A percentile compares a stretch with the other conserved stretches of the same genome.
Evolutionary conservation across 2,888 invertebrate genomes (phyloP).

Genomic region (Acrobasis consociella): DNA sequence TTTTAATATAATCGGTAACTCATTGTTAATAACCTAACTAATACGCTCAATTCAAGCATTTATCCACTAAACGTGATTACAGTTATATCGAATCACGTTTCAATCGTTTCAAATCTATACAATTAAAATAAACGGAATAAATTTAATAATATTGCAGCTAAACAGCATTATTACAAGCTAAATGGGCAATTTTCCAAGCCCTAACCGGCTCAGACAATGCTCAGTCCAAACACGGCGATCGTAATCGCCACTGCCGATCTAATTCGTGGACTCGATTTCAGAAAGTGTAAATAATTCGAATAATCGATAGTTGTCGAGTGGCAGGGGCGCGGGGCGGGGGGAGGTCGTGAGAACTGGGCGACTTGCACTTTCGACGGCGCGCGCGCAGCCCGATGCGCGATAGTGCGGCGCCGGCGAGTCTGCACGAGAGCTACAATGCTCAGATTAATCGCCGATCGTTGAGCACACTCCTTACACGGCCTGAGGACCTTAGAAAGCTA

Average conservation of each 20-base stretch:
- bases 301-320: slow-evolving; percentile 58
- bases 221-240: slow-evolving; percentile 44
- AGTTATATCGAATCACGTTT: slow-evolving; percentile 6
- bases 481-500: slow-evolving; percentile 44
- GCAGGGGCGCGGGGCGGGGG: slow-evolving; percentile 39
- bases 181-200: slow-evolving; percentile 27
- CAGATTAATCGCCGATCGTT: slow-evolving; percentile 57
- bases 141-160: slow-evolving; percentile 30
- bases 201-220: slow-evolving; percentile 30
- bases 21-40: no score
- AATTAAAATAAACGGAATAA: slow-evolving; percentile 28
- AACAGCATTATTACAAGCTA: slow-evolving; percentile 15
- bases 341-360: slow-evolving; percentile 74
- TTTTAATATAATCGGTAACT: no score
- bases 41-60: background rate
- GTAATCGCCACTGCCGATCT: slow-evolving; percentile 47
- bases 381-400: slow-evolving; percentile 58
- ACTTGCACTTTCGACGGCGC: slow-evolving; percentile 79
- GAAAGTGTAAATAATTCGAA: slow-evolving; percentile 70
- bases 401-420: slow-evolving; percentile 64
- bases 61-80: slow-evolving; percentile 20
- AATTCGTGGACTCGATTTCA: slow-evolving; percentile 51
- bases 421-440: slow-evolving; percentile 51
- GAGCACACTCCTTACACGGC: slow-evolving; percentile 35
- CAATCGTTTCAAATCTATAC: slow-evolving; percentile 5